A percentile compares a stretch with the other conserved stretches of the same genome.
These are phyloP conservation scores for Rhagoletis zephyria DNA, from an alignment of 1,140 invertebrate genomes.

Conservation along the genomic window DNA sequence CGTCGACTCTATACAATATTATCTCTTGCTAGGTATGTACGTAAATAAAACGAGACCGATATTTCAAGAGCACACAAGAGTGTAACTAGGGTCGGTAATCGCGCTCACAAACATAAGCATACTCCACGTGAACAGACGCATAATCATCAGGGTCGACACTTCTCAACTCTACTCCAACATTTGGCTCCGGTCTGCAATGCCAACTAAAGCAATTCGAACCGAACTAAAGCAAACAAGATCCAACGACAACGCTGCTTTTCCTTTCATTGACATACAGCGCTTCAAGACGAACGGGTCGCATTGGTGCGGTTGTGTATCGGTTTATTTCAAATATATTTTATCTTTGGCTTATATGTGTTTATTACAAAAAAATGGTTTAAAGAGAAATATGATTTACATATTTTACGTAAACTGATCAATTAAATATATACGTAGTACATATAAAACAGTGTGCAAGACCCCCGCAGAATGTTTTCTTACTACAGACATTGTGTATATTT, in stretches of 20 bases:
- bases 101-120: conserved; percentile 23
- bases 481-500: too few relatives aligned
- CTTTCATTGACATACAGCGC: conserved; percentile 70
- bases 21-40: neutral
- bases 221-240: conserved; percentile 70
- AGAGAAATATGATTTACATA: too few relatives aligned
- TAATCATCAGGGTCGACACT: conserved; percentile 43
- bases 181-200: neutral
- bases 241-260: conserved; percentile 70
- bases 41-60: conserved; percentile 12
- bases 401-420: too few relatives aligned
- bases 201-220: conserved; percentile 45
- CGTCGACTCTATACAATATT: neutral
- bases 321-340: conserved; percentile 3
- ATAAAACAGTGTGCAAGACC: too few relatives aligned
- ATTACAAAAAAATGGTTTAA: too few relatives aligned
- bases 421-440: too few relatives aligned
- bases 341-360: neutral
- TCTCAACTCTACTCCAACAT: conserved; percentile 31
- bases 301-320: conserved; percentile 55
- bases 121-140: conserved; percentile 9
- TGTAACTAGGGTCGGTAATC: conserved; percentile 3
- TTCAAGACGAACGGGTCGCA: conserved; percentile 68
- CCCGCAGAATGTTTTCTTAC: too few relatives aligned
- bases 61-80: conserved; percentile 45